Percentiles rank a stretch among this genome's conserved stretches.
Conservation (phyloP, 2,797 vertebrate genomes). For the Pseudochirops cupreus region DNA sequence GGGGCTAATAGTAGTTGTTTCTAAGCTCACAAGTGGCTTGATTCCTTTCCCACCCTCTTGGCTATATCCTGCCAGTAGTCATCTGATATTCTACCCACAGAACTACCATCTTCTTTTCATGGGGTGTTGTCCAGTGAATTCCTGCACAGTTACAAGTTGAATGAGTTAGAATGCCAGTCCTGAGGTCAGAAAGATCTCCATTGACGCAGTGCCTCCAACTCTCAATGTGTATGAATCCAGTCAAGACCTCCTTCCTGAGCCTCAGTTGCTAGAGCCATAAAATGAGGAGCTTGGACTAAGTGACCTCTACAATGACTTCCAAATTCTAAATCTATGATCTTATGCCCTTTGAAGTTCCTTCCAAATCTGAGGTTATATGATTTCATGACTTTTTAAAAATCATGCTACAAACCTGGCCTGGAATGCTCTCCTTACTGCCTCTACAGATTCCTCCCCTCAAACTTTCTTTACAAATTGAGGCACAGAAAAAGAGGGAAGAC, state of each 20-base stretch:
- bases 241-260: background rate
- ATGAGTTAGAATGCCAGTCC: too few relatives aligned
- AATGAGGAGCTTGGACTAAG: background rate
- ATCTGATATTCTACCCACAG: background rate
- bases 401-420: background rate
- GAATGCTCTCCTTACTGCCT: background rate
- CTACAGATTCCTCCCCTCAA: background rate
- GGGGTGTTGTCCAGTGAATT: too few relatives aligned
- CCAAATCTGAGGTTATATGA: background rate
- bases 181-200: too few relatives aligned
- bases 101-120: background rate
- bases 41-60: background rate
- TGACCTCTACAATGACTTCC: background rate
- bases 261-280: background rate
- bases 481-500: background rate
- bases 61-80: background rate
- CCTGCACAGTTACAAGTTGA: too few relatives aligned
- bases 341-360: too few relatives aligned
- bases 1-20: background rate
- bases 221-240: background rate
- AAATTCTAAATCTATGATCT: background rate
- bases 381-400: background rate
- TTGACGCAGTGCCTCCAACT: background rate
- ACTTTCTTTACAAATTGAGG: background rate
- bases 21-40: background rate